Percentiles rank a stretch among this genome's conserved stretches.
Evolutionary conservation across 2,888 invertebrate species (phyloP).

Genomic region (Rhaphigaster nebulosa): DNA sequence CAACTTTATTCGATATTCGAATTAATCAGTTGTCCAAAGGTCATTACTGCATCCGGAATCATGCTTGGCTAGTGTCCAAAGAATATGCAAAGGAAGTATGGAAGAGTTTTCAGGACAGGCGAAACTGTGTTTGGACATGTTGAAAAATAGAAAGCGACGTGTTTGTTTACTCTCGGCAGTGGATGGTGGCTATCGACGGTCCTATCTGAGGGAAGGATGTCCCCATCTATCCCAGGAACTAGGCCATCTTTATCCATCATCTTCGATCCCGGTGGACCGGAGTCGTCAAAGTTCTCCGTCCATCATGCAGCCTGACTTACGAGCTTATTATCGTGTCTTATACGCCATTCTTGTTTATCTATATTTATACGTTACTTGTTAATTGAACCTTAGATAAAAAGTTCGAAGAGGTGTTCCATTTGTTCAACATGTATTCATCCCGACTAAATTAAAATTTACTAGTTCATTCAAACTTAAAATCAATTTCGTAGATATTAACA

Average conservation of each 20-base stretch:
- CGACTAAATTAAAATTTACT: neutral
- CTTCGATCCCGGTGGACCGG: neutral
- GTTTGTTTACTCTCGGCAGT: neutral
- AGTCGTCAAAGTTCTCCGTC: neutral
- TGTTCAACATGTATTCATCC: too few relatives aligned
- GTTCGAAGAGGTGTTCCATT: neutral
- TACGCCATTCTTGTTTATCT: neutral
- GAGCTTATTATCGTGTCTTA: neutral
- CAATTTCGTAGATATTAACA: too few relatives aligned
- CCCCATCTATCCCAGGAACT: neutral
- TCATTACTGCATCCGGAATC: too few relatives aligned
- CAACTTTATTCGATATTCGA: too few relatives aligned
- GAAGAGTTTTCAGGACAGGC: neutral
- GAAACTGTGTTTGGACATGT: neutral
- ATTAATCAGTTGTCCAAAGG: too few relatives aligned
- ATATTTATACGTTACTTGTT: neutral
- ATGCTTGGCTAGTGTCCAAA: too few relatives aligned
- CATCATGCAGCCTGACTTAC: neutral
- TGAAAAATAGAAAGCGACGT: neutral
- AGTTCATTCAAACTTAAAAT: neutral
- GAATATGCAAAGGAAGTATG: neutral
- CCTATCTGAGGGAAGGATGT: neutral
- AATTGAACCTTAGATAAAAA: neutral
- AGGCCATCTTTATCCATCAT: neutral
- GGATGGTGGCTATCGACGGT: neutral